Evolutionary conservation across 2,888 invertebrate genomes (phyloP).

Genomic region (Pandemis corylana): DNA sequence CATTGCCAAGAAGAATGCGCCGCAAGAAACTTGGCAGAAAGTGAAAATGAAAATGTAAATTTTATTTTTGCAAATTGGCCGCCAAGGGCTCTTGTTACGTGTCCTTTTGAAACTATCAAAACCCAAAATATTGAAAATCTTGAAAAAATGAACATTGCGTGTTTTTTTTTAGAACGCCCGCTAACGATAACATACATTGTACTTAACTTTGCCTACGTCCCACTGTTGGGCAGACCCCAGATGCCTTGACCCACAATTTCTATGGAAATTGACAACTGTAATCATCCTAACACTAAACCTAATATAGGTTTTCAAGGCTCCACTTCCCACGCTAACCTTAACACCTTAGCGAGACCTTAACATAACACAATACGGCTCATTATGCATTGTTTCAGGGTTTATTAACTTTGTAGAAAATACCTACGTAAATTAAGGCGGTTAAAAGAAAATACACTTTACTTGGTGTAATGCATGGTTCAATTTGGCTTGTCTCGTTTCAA

Average conservation of each 20-base stretch:
- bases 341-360: slow-evolving; percentile 23
- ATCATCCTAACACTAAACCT: not conserved
- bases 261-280: not conserved
- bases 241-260: slow-evolving; percentile 6
- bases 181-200: no score
- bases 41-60: no score
- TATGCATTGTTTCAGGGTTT: slow-evolving; percentile 7
- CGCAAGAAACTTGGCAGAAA: no score
- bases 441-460: slow-evolving; percentile 1
- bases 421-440: not conserved
- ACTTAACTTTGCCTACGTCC: not conserved
- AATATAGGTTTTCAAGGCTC: slow-evolving; percentile 13
- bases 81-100: no score
- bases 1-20: no score
- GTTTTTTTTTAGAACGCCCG: no score
- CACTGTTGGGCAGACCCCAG: not conserved
- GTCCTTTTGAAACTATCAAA: no score
- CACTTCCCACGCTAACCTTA: slow-evolving; percentile 15
- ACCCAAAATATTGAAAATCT: no score
- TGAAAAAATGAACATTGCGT: no score
- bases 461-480: not conserved
- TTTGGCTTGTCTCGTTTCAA: not conserved
- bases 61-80: no score
- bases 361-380: slow-evolving; percentile 17
- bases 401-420: slow-evolving; percentile 10